A percentile compares a stretch with the other conserved stretches of the same genome.
Conservation (phyloP, 2,113 vertebrate species). For the Prionailurus bengalensis region DNA sequence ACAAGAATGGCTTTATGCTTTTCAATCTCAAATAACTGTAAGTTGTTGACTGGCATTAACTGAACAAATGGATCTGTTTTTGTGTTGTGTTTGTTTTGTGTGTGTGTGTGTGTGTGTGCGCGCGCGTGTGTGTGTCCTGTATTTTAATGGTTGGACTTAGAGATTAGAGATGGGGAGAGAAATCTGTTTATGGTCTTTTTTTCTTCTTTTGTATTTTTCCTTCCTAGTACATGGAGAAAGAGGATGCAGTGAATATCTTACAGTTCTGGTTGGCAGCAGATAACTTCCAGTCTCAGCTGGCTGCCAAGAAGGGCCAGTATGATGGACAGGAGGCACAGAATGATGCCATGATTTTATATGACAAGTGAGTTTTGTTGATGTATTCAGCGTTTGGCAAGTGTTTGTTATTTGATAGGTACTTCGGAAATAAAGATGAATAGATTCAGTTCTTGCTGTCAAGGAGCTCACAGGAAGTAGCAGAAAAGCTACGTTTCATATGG, state of each 20-base stretch:
- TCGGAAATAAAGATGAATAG: not conserved
- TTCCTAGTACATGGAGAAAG: constrained; percentile 98
- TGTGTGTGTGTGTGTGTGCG: too few species aligned
- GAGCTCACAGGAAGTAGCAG: not conserved
- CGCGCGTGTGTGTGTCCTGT: not conserved
- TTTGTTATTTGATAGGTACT: not conserved
- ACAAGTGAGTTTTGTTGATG: constrained; percentile 92
- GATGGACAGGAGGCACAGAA: constrained; percentile 99
- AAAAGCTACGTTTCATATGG: not conserved
- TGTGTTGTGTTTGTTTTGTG: not conserved
- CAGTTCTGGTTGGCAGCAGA: constrained; percentile 99
- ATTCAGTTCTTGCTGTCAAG: not conserved
- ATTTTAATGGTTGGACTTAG: constrained; percentile 8
- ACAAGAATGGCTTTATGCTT: constrained; percentile 50
- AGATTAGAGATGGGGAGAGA: constrained; percentile 6
- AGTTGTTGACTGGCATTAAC: not conserved
- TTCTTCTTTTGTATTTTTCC: constrained; percentile 55
- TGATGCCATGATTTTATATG: constrained; percentile 99
- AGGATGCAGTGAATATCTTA: constrained; percentile 97
- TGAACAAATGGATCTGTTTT: not conserved
- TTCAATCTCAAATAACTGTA: not conserved
- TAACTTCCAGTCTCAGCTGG: constrained; percentile 99
- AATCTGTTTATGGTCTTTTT: constrained; percentile 11
- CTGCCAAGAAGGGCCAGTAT: constrained; percentile 98
- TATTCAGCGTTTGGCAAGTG: not conserved